Evolutionary conservation across 2,113 vertebrate species (phyloP), one percentile per base, ranked within the genome.

Genomic region (Delphinapterus leucas): DNA sequence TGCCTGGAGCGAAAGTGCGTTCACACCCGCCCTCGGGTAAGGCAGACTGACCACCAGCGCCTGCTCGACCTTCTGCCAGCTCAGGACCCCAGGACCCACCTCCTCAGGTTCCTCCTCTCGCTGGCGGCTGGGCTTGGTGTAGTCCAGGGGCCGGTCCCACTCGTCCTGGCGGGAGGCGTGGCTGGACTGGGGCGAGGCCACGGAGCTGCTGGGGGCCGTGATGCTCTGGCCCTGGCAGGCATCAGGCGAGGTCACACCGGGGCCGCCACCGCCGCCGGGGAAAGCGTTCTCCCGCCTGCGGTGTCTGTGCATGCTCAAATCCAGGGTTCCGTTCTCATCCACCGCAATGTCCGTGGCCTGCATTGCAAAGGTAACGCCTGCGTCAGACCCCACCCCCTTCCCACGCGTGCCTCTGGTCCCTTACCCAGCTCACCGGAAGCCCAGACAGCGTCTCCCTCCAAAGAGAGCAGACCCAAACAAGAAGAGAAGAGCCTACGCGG

Each of bases 241-340:
- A 0, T 99, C 99, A 0, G 99, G 99, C 83, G 99, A 99, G 77
- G 99, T 99, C 76, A 99, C 97, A 2, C 99, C 99, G 0, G 99
- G 99, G 95, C 99, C 99, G 90, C 99, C 98, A 93, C 98, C 99
- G 97, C 99, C 99, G 97, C 99, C 98, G 25, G 99, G 98, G 26
- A 98, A 97, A 13, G 98, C 36, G n/a, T 33, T 97, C 58, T 99
- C 99, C 7, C 99, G 98, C 93, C 99, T 99, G 87, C 99, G 99
- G 88, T 99, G 99, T 49, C 99, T 99, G 98, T 99, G 99, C 99
- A 99, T 99, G 92, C 99, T 99, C 97, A 99, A 98, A 98, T 99
- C 99, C 98, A 99, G 98, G 28, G 99, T 99, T 68, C 99, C 99
- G 0, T 99, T 99, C 96, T 99, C 99, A 89, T 99, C 99, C 96